These are phyloP conservation scores for Cephalotes varians DNA, from an alignment of 2,888 invertebrate genomes.

Conservation along the genomic window DNA sequence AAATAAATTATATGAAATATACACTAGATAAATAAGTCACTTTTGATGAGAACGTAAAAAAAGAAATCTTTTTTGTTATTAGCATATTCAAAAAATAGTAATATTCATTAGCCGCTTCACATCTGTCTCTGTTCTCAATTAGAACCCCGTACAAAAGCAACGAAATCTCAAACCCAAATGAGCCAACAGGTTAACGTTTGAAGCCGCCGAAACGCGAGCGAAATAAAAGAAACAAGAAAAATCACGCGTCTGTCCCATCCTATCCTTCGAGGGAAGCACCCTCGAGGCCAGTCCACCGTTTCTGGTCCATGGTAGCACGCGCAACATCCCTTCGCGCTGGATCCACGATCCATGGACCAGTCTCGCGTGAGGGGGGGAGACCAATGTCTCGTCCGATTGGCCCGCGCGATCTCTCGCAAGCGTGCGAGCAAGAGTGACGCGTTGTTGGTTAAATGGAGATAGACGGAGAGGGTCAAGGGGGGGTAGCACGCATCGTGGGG, in stretches of 20 bases:
- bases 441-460: conserved; percentile 62
- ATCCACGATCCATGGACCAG: conserved; percentile 66
- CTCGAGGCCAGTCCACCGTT: conserved; percentile 38
- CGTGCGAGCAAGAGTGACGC: conserved; percentile 61
- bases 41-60: background rate
- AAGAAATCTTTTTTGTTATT: background rate
- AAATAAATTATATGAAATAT: background rate
- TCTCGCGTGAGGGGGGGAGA: conserved; percentile 51
- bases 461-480: conserved; percentile 42
- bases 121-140: conserved; percentile 1
- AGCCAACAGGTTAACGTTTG: conserved; percentile 49
- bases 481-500: conserved; percentile 56
- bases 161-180: conserved; percentile 14
- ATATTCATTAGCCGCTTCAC: background rate
- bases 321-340: conserved; percentile 63
- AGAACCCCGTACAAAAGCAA: background rate
- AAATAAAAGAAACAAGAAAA: conserved; percentile 12
- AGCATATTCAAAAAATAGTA: background rate
- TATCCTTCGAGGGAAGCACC: conserved; percentile 13
- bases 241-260: conserved; percentile 11
- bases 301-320: conserved; percentile 56
- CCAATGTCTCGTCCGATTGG: conserved; percentile 68
- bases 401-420: conserved; percentile 59
- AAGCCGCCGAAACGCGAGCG: conserved; percentile 26
- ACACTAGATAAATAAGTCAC: background rate